A percentile compares a stretch with the other conserved stretches of the same genome.
Conservation (phyloP, 2,797 vertebrate genomes). For the Lithobates pipiens region DNA sequence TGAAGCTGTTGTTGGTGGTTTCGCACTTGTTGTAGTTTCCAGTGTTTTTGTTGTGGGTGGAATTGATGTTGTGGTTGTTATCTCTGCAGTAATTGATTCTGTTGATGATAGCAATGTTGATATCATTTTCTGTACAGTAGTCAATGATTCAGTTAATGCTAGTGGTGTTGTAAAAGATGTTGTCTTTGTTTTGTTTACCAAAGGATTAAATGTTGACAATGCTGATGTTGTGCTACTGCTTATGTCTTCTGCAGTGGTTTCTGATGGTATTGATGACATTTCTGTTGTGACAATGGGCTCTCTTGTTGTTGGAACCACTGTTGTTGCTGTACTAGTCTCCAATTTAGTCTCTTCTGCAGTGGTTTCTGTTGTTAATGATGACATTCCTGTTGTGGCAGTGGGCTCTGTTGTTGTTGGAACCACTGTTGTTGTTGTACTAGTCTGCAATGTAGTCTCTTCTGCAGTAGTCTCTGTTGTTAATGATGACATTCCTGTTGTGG, state of each 20-base stretch:
- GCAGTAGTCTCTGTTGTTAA: background rate
- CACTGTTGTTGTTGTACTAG: too few relatives aligned
- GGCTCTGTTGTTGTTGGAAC: background rate
- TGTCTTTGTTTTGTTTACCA: background rate
- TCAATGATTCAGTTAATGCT: too few relatives aligned
- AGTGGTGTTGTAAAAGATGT: background rate
- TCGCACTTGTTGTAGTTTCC: background rate
- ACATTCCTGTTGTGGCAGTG: background rate
- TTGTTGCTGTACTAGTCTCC: too few relatives aligned
- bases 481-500: too few relatives aligned
- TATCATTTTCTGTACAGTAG: background rate
- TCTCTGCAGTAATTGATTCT: background rate
- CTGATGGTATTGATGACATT: too few relatives aligned
- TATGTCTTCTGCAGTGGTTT: too few relatives aligned
- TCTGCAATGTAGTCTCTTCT: background rate
- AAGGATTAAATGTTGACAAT: too few relatives aligned
- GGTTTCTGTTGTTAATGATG: background rate
- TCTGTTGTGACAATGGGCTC: too few relatives aligned
- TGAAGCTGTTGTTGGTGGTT: background rate
- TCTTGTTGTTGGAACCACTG: too few relatives aligned
- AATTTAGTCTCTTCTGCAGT: background rate
- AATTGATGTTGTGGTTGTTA: background rate
- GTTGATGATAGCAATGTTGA: background rate
- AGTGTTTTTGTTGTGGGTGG: background rate
- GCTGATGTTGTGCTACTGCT: too few relatives aligned